Conservation (phyloP, 2,888 invertebrate genomes). For the Deilephila elpenor region DNA sequence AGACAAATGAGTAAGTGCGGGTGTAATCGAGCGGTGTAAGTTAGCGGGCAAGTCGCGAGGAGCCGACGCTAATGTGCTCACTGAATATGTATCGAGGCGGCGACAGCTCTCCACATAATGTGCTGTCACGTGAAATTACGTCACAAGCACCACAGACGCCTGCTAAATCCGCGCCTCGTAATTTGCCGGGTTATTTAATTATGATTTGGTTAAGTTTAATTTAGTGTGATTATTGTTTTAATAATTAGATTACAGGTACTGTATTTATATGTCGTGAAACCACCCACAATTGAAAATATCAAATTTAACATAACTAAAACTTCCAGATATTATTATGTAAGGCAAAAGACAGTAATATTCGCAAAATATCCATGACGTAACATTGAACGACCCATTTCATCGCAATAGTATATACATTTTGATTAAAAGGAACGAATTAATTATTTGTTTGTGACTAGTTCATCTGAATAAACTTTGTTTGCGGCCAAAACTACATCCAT, state of each 20-base stretch:
- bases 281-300: too few relatives aligned
- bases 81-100: constrained; percentile 60
- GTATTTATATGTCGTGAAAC: too few relatives aligned
- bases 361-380: neutral
- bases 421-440: neutral
- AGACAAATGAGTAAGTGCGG: constrained; percentile 17
- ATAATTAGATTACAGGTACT: too few relatives aligned
- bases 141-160: neutral
- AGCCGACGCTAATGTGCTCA: constrained; percentile 50
- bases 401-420: neutral
- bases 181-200: neutral
- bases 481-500: neutral
- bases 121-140: neutral
- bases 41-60: neutral
- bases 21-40: constrained; percentile 8
- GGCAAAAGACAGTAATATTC: too few relatives aligned
- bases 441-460: neutral
- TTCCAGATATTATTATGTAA: too few relatives aligned
- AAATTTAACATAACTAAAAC: too few relatives aligned
- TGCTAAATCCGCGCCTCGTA: neutral
- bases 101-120: constrained; percentile 4
- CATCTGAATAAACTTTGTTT: neutral
- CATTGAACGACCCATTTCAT: neutral
- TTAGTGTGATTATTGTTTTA: too few relatives aligned
- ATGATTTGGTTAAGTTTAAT: neutral